Base-by-base conservation (phyloP, 2,888 invertebrate genomes). In the Cactoblastis cactorum region DNA sequence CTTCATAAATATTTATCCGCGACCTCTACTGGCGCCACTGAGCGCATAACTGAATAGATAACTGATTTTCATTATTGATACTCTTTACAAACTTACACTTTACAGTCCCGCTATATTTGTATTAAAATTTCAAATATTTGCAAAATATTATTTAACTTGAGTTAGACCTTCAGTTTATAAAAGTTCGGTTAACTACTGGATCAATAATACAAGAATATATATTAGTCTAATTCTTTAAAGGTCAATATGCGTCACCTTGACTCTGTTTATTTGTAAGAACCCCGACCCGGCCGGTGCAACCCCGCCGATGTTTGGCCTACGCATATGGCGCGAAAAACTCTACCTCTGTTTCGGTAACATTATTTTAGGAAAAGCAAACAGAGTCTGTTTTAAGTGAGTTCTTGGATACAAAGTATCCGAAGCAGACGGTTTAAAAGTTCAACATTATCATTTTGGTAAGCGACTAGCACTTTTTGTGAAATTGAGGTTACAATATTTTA, bases 181-280 rank as follows among this genome's bases (percentile, higher is more conserved):
- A n/a, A n/a, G n/a, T n/a, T n/a, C n/a, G n/a, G n/a, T n/a, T n/a
- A n/a, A n/a, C n/a, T n/a, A n/a, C n/a, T n/a, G n/a, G n/a, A n/a
- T n/a, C n/a, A n/a, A n/a, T n/a, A n/a, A n/a, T n/a, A n/a, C n/a
- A n/a, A n/a, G n/a, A 22, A 22, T 3, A 22, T 4, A 22, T 4
- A 22, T n/a, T n/a, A n/a, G 28, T 43, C 43, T 43, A 43, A 17
- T 17, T 28, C 3, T 9, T 5, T 17, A 2, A 2, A 11, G 1
- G 43, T 28, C 43, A 15, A 28, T 11, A 14, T 5, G 11, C 37
- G 34, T 47, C 70, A 70, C 71, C 75, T 71, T 71, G 67, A 57
- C 67, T 52, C 53, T 70, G 73, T 77, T 71, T 76, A 63, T 73
- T 70, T 73, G 68, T 66, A 53, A 57, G 53, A 53, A 55, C 59